These are phyloP conservation scores for Puntigrus tetrazona DNA, from an alignment of 2,113 vertebrate species.

Conservation along the genomic window DNA sequence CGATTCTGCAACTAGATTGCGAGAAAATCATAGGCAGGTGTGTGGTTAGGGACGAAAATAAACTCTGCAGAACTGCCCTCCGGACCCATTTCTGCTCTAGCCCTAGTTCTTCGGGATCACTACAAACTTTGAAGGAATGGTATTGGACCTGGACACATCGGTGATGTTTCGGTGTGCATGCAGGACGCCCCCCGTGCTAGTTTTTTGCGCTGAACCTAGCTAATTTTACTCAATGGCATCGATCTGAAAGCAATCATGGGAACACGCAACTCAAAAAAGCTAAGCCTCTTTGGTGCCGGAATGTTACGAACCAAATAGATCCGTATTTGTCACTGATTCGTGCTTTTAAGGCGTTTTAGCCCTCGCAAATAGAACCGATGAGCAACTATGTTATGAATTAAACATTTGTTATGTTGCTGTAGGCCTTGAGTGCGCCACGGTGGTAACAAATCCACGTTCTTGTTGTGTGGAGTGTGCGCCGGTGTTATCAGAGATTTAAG, in stretches of 20 bases:
- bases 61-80: too few species aligned
- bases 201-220: too few species aligned
- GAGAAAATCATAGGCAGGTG: too few species aligned
- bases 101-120: too few species aligned
- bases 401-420: not conserved
- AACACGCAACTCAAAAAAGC: not conserved
- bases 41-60: too few species aligned
- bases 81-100: too few species aligned
- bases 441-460: not conserved
- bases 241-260: not conserved
- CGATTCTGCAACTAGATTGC: too few species aligned
- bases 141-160: too few species aligned
- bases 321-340: not conserved
- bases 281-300: not conserved
- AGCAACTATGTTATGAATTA: not conserved
- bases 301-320: not conserved
- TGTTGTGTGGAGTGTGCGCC: not conserved
- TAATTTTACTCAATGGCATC: not conserved
- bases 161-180: too few species aligned
- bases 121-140: too few species aligned
- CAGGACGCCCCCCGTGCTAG: too few species aligned
- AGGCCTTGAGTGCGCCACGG: not conserved
- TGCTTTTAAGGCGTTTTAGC: not conserved
- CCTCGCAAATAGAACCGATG: not conserved
- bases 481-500: not conserved